Evolutionary conservation across 2,888 invertebrate species (phyloP).

Genomic region (Melolontha melolontha): DNA sequence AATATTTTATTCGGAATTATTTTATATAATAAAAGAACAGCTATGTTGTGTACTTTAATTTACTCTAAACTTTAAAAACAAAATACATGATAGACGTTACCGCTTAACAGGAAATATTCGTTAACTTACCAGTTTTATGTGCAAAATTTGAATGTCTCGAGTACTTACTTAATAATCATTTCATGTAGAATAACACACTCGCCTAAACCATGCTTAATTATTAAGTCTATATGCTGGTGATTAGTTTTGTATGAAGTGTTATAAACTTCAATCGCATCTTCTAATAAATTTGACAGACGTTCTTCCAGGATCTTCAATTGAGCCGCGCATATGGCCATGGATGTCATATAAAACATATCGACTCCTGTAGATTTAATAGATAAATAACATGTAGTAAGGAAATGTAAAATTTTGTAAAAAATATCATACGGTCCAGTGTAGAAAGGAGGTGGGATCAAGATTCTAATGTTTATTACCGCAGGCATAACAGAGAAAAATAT

Average conservation of each 20-base stretch:
- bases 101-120: no score
- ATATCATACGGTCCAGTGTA: not conserved
- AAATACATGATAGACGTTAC: no score
- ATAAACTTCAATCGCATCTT: not conserved
- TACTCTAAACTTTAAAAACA: no score
- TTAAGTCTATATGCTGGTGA: no score
- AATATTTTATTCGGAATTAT: no score
- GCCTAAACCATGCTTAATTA: not conserved
- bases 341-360: slow-evolving; percentile 2
- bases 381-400: not conserved
- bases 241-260: not conserved
- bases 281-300: not conserved
- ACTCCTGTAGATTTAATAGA: not conserved
- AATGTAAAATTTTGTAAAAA: slow-evolving; percentile 5
- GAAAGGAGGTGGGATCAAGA: slow-evolving; percentile 14
- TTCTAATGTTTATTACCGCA: not conserved
- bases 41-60: no score
- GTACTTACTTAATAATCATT: slow-evolving; percentile 11
- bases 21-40: no score
- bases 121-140: no score
- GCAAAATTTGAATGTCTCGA: not conserved
- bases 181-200: slow-evolving; percentile 28
- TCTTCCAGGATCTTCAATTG: slow-evolving; percentile 7
- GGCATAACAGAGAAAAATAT: not conserved
- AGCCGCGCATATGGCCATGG: not conserved